Base-by-base conservation (phyloP, 1,140 invertebrate species). In the Drosophila lacteicornis region DNA sequence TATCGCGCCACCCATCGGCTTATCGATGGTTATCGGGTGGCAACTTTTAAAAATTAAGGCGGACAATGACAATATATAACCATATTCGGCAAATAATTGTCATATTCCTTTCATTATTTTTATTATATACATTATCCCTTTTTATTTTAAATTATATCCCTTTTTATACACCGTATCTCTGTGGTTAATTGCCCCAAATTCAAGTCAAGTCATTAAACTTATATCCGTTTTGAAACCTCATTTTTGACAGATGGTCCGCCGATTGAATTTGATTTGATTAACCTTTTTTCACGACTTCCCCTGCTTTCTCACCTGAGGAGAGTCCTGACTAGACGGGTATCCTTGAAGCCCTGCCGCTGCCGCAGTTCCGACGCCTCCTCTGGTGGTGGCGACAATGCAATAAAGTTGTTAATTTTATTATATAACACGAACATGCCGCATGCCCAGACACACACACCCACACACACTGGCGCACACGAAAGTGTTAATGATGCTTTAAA, bases 321-420 rank as follows among this genome's bases (percentile, higher is more conserved):
- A 15, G 22, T 45, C 49, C 53, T 40, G 36, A 42, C 61, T 65
- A 65, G 67, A 53, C 33, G 15, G 22, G 46, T 27, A 45, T n/a
- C 40, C 42, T 22, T 43, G 46, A 36, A 27, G 59, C 15, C 25
- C 47, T 2, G n/a, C 17, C 45, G 36, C 36, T 59, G 4, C 40
- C 25, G 43, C 38, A 30, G 19, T 17, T 57, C 15, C 27, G 27
- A 19, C 49, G 40, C 30, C 33, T 30, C 30, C 19, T 22, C 38
- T 61, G 46, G 25, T 22, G 60, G 9, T 47, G 79, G 43, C 62
- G 71, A 63, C 62, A 73, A 63, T 82, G 68, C 74, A 82, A 82
- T 82, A 82, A 82, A 82, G 75, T 82, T 82, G 80, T 82, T 82
- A 82, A 82, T 82, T 82, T 82, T 82, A 82, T 82, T 82, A 82